A percentile compares a stretch with the other conserved stretches of the same genome.
Conservation (phyloP, 2,888 invertebrate genomes). For the Lasioglossum lativentre region DNA sequence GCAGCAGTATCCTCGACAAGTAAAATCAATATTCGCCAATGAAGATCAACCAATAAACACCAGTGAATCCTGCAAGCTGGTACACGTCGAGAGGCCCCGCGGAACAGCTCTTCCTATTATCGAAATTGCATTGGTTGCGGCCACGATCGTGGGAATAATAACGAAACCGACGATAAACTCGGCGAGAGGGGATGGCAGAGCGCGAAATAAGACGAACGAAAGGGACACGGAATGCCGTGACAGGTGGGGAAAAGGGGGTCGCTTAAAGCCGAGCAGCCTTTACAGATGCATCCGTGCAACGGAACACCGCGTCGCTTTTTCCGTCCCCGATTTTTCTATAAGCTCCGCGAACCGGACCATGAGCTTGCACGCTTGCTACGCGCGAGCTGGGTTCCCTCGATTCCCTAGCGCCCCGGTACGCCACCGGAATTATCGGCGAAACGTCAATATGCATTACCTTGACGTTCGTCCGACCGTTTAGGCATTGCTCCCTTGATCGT, state of each 20-base stretch:
- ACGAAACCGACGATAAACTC: background rate
- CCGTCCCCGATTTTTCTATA: constrained; percentile 33
- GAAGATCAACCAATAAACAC: constrained; percentile 25
- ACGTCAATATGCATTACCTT: constrained; percentile 77
- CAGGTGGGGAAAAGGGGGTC: constrained; percentile 14
- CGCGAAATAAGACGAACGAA: constrained; percentile 13
- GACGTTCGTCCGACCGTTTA: constrained; percentile 56
- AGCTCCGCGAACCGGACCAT: constrained; percentile 24
- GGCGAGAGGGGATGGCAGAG: background rate
- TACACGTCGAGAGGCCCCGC: background rate
- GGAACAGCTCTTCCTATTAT: constrained; percentile 15
- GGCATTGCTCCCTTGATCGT: constrained; percentile 33
- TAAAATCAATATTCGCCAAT: constrained; percentile 68
- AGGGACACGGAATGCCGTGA: background rate
- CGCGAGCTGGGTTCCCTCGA: constrained; percentile 32
- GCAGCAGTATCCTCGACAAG: background rate
- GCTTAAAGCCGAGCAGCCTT: constrained; percentile 30
- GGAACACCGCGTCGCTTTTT: background rate
- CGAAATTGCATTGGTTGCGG: constrained; percentile 9
- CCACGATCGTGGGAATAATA: constrained; percentile 24
- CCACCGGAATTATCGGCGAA: constrained; percentile 80
- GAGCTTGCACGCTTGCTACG: constrained; percentile 43
- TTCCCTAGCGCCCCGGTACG: constrained; percentile 35
- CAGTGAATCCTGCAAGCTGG: constrained; percentile 3
- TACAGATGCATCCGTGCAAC: background rate